Evolutionary conservation across 2,888 invertebrate genomes (phyloP).

Genomic region (Drosophila lacicola): DNA sequence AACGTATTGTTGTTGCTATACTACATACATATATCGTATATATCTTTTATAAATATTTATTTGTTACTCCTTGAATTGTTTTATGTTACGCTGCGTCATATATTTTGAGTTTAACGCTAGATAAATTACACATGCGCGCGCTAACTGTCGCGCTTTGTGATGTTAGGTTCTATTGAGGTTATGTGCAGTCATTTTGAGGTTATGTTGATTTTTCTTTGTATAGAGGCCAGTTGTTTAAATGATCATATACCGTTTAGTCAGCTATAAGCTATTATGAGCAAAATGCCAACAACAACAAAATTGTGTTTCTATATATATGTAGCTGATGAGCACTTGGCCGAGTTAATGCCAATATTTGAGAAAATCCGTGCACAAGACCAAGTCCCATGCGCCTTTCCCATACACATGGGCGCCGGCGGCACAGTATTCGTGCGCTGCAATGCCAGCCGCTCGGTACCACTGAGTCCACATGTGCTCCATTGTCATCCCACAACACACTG

Average conservation of each 20-base stretch:
- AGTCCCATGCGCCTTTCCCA: slow-evolving; percentile 95
- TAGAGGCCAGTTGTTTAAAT: slow-evolving; percentile 72
- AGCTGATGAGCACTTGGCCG: slow-evolving; percentile 98
- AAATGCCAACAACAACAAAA: slow-evolving; percentile 28
- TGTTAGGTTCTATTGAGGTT: slow-evolving; percentile 39
- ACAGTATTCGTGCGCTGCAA: slow-evolving; percentile 88
- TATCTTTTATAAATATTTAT: slow-evolving; percentile 32
- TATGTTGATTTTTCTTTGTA: slow-evolving; percentile 32
- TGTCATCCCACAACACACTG: slow-evolving; percentile 89
- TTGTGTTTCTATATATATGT: slow-evolving; percentile 46
- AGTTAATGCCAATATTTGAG: slow-evolving; percentile 98
- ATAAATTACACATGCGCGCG: slow-evolving; percentile 21
- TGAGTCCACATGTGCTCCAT: slow-evolving; percentile 88
- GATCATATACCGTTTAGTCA: slow-evolving; percentile 82
- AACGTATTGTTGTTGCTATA: slow-evolving; percentile 58
- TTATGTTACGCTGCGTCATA: slow-evolving; percentile 35
- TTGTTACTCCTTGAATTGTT: slow-evolving; percentile 38
- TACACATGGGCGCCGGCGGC: slow-evolving; percentile 91
- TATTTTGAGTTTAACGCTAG: slow-evolving; percentile 53
- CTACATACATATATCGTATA: slow-evolving; percentile 41
- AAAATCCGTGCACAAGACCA: slow-evolving; percentile 95
- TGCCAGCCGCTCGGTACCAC: slow-evolving; percentile 88
- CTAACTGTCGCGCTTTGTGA: slow-evolving; percentile 20
- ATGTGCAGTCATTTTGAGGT: slow-evolving; percentile 27
- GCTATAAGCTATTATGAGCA: slow-evolving; percentile 20